phyloP scores from a whole-genome alignment of 2,797 vertebrate genomes.

The Champsocephalus gunnari region DNA sequence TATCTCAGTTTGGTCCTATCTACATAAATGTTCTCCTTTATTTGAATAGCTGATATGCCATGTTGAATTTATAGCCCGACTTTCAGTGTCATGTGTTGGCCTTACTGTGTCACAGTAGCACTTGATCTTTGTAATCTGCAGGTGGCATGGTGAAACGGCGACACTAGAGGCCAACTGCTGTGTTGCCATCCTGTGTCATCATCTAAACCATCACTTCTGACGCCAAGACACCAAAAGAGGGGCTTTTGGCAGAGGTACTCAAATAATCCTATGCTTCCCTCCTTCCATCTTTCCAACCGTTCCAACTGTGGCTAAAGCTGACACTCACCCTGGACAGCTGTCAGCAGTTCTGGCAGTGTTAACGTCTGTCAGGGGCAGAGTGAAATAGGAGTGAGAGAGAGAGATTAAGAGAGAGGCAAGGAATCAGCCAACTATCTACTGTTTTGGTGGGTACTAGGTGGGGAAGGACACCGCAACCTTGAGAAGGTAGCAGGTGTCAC shows the following conservation, averaged over 20 bases:
- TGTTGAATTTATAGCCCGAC: not conserved
- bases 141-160: conserved; percentile 36
- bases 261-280: conserved; percentile 57
- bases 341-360: conserved; percentile 72
- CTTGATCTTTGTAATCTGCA: conserved; percentile 64
- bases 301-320: conserved; percentile 78
- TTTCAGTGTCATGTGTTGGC: conserved; percentile 10
- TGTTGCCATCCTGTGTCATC: conserved; percentile 56
- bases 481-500: conserved; percentile 70
- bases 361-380: conserved; percentile 60
- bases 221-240: conserved; percentile 68
- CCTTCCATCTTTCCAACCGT: conserved; percentile 51
- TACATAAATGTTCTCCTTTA: not conserved
- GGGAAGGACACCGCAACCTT: conserved; percentile 71
- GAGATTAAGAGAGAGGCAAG: conserved; percentile 23
- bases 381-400: conserved; percentile 21
- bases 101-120: conserved; percentile 15
- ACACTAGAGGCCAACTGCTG: conserved; percentile 46
- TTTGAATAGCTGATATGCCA: not conserved
- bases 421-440: conserved; percentile 37
- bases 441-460: conserved; percentile 48
- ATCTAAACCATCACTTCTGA: conserved; percentile 56
- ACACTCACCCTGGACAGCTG: conserved; percentile 68
- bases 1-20: too few species aligned
- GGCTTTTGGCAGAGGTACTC: conserved; percentile 62